Evolutionary conservation across 2,113 vertebrate species (phyloP).

Genomic region (Irena cyanogastra): DNA sequence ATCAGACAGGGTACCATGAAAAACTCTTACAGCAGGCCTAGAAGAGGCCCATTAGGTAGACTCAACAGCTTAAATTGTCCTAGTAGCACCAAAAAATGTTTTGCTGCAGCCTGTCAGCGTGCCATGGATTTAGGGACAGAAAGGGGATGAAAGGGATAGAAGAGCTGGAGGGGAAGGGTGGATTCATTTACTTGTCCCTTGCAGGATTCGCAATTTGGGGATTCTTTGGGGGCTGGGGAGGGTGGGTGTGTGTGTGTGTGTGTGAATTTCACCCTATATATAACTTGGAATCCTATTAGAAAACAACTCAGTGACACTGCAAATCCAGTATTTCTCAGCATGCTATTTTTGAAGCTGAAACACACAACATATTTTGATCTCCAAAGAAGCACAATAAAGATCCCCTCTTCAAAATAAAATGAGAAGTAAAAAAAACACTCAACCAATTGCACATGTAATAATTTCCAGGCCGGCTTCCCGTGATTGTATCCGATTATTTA

Average conservation of each 20-base stretch:
- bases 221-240: neutral
- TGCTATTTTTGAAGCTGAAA: slow-evolving; percentile 56
- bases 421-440: neutral
- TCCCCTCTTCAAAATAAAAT: slow-evolving; percentile 15
- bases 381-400: slow-evolving; percentile 34
- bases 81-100: neutral
- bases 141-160: neutral
- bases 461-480: slow-evolving; percentile 52
- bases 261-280: slow-evolving; percentile 57
- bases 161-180: neutral
- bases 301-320: slow-evolving; percentile 35
- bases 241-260: neutral
- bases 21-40: neutral
- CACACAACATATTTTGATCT: slow-evolving; percentile 38
- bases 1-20: neutral
- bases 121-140: neutral
- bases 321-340: slow-evolving; percentile 52
- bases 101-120: neutral
- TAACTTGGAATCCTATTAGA: slow-evolving; percentile 52
- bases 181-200: neutral
- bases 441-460: neutral
- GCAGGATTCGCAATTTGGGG: neutral
- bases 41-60: neutral
- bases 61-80: neutral
- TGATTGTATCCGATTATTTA: slow-evolving; percentile 64